Evolutionary conservation across 1,140 invertebrate genomes (phyloP).

Genomic region (Listronotus oregonensis): DNA sequence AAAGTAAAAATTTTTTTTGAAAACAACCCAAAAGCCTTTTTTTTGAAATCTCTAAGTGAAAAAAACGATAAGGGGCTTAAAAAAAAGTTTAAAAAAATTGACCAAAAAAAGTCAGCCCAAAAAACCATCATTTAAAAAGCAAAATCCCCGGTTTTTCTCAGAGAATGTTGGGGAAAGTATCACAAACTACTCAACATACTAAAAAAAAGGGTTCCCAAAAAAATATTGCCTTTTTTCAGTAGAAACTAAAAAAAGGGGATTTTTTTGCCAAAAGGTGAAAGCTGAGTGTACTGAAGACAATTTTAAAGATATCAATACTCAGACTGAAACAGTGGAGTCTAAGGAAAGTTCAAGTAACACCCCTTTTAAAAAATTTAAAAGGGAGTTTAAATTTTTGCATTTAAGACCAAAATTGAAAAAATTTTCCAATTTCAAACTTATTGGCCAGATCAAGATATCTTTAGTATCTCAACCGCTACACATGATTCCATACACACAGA

Average conservation of each 20-base stretch:
- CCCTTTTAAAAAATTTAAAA: constrained; percentile 42
- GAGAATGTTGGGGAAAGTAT: constrained; percentile 23
- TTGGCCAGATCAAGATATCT: constrained; percentile 15
- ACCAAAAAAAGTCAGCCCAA: constrained; percentile 43
- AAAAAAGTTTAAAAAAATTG: constrained; percentile 8
- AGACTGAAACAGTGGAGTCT: constrained; percentile 40
- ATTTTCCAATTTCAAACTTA: constrained; percentile 49
- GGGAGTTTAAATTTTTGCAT: constrained; percentile 41
- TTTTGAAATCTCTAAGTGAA: constrained; percentile 34
- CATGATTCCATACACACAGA: constrained; percentile 46
- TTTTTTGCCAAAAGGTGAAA: constrained; percentile 42
- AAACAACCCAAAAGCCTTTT: constrained; percentile 18
- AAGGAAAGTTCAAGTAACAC: constrained; percentile 50
- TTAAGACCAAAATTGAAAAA: constrained; percentile 44
- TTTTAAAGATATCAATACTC: constrained; percentile 46
- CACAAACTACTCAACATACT: constrained; percentile 57
- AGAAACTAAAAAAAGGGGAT: constrained; percentile 59
- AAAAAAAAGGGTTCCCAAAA: constrained; percentile 57
- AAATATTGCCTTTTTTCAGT: constrained; percentile 54
- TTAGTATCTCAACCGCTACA: constrained; percentile 41
- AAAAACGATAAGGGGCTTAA: constrained; percentile 7
- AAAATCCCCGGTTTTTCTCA: constrained; percentile 44
- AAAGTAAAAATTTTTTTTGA: constrained; percentile 14
- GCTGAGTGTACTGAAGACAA: constrained; percentile 35
- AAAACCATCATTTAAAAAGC: constrained; percentile 35